phyloP scores from a whole-genome alignment of 2,797 vertebrate genomes.

The Spea hammondii region DNA sequence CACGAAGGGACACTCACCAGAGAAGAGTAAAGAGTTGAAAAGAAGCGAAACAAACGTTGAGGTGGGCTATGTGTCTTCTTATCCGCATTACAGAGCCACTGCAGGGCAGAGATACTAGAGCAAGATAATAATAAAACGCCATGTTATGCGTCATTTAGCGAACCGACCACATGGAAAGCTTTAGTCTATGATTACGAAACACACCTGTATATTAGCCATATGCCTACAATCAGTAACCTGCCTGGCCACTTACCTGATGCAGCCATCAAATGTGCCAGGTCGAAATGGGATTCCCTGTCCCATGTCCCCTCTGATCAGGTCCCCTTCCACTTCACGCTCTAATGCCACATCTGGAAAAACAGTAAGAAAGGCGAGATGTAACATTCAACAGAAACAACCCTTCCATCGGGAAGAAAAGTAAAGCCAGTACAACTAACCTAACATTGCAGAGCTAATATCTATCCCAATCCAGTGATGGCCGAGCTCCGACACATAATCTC shows the following conservation, averaged over 20 bases:
- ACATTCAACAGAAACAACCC: not conserved
- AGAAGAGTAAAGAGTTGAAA: conserved; percentile 85
- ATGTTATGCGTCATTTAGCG: not conserved
- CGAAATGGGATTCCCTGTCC: conserved; percentile 88
- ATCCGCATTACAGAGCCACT: conserved; percentile 96
- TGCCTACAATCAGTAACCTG: no score
- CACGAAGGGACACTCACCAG: conserved; percentile 70
- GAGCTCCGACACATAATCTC: conserved; percentile 83
- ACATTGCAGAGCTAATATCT: conserved; percentile 92
- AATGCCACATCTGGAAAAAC: conserved; percentile 79
- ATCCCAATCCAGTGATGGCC: conserved; percentile 92
- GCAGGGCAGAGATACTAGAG: conserved; percentile 88
- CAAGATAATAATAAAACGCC: not conserved
- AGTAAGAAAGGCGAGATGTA: not conserved
- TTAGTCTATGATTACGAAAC: not conserved
- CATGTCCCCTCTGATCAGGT: conserved; percentile 86
- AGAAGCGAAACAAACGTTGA: conserved; percentile 85
- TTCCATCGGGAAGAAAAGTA: not conserved
- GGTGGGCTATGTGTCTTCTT: conserved; percentile 86
- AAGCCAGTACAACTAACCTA: conserved; percentile 70
- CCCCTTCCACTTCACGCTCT: conserved; percentile 88
- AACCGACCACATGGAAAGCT: not conserved
- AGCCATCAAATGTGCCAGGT: conserved; percentile 88
- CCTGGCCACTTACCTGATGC: conserved; percentile 77
- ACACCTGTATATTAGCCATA: not conserved